phyloP scores from a whole-genome alignment of 2,797 vertebrate species.

The Poecile montanus region DNA sequence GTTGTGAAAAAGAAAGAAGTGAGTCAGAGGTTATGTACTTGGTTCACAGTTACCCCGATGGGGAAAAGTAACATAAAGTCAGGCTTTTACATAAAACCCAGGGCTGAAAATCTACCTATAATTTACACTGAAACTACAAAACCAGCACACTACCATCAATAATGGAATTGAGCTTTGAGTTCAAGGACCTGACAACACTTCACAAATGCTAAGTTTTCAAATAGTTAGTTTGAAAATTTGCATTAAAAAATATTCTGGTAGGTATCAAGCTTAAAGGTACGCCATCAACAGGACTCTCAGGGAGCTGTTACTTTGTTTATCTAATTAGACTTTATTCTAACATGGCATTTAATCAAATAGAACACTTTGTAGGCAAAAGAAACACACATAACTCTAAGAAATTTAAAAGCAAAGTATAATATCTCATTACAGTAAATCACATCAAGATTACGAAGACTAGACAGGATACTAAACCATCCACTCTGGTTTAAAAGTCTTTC shows the following conservation, averaged over 20 bases:
- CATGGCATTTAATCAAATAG: neutral
- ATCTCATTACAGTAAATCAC: neutral
- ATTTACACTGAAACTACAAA: neutral
- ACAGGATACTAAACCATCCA: neutral
- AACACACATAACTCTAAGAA: neutral
- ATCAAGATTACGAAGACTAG: neutral
- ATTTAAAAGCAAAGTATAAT: neutral
- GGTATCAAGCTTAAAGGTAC: neutral
- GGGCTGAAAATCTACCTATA: neutral
- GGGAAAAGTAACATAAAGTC: neutral
- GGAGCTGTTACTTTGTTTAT: neutral
- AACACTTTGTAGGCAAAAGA: neutral
- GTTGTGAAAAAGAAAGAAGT: neutral
- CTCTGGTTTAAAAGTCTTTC: neutral
- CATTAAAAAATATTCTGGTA: neutral
- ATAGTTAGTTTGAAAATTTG: neutral
- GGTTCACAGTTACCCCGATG: neutral
- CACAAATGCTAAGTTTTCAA: neutral
- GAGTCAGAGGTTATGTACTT: rapidly evolving
- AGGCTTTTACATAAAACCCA: neutral
- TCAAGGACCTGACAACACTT: neutral
- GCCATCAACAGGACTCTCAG: neutral
- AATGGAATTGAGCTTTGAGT: neutral
- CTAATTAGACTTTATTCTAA: neutral
- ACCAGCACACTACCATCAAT: neutral